These are phyloP conservation scores for Apamea epomidion DNA, from an alignment of 2,888 invertebrate genomes.

Conservation along the genomic window DNA sequence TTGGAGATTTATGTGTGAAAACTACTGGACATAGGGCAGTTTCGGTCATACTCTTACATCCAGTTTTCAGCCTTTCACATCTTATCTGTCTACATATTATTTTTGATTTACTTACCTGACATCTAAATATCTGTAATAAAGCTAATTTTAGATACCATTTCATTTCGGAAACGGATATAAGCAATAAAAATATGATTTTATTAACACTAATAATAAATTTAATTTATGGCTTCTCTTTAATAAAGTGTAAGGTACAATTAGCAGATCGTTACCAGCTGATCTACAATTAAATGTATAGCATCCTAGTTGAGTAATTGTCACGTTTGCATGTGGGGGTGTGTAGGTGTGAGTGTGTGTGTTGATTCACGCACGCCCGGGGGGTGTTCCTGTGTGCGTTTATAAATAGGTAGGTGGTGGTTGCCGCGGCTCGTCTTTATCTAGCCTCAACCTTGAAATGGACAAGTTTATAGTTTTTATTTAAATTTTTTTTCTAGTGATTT, in stretches of 20 bases:
- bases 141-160: not conserved
- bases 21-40: no score
- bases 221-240: constrained; percentile 6
- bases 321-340: constrained; percentile 63
- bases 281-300: constrained; percentile 63
- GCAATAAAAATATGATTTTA: not conserved
- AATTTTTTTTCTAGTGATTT: constrained; percentile 62
- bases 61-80: not conserved
- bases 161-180: not conserved
- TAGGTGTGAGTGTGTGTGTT: constrained; percentile 59
- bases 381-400: constrained; percentile 84
- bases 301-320: constrained; percentile 64
- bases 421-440: constrained; percentile 80
- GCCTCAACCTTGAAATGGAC: constrained; percentile 88
- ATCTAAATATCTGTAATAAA: not conserved
- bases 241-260: constrained; percentile 59
- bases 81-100: not conserved
- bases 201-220: not conserved
- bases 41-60: no score
- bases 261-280: constrained; percentile 61
- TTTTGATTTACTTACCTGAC: no score
- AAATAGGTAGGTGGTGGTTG: constrained; percentile 85
- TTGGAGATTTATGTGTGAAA: not conserved
- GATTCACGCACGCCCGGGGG: constrained; percentile 65
- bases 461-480: constrained; percentile 68